Base-by-base conservation (phyloP, 2,113 vertebrate species). In the Bungarus multicinctus region DNA sequence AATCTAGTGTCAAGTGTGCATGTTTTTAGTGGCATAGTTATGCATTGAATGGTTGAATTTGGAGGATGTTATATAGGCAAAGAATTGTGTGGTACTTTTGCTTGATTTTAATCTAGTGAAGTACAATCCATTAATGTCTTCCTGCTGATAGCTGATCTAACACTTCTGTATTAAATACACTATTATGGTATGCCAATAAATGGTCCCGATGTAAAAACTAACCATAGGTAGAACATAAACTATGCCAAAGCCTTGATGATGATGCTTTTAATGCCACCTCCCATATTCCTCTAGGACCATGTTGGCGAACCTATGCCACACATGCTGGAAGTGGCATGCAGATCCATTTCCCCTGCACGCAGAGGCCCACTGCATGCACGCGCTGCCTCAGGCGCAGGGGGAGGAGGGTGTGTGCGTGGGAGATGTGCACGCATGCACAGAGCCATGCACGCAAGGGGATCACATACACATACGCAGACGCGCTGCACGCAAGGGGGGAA, bases 1-100 rank as follows among this genome's bases (percentile, higher is more conserved):
- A 91, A 92, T 95, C 92, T 93, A 58, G 30, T 54, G 20, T 88
- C 95, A 91, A 93, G 1, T 81, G 5, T 55, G 0, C 91, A 91
- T 94, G 95, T 95, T 92, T 87, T n/a, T 92, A 92, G 91, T 57
- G 53, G 12, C 25, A 86, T 25, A 2, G 11, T 47, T 95, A 45
- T 39, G 3, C 86, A 88, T 4, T 87, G 22, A n/a, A 87, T 60
- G 47, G 23, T 81, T 43, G 16, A 57, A 57, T 14, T 87, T 2
- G 10, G 18, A 52, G 50, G n/a, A 20, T 53, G 2, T 53, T 88
- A 11, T 92, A 88, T 53, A 93, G 94, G 43, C 23, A 91, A 81
- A 85, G 53, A 55, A 64, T 91, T 39, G 1, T 93, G 57, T 64
- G 85, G 92, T 53, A 52, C 25, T 93, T 94, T 90, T 5, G 6